A percentile compares a stretch with the other conserved stretches of the same genome.
Conservation (phyloP, 1,140 invertebrate species). For the Drosophila novamexicana region DNA sequence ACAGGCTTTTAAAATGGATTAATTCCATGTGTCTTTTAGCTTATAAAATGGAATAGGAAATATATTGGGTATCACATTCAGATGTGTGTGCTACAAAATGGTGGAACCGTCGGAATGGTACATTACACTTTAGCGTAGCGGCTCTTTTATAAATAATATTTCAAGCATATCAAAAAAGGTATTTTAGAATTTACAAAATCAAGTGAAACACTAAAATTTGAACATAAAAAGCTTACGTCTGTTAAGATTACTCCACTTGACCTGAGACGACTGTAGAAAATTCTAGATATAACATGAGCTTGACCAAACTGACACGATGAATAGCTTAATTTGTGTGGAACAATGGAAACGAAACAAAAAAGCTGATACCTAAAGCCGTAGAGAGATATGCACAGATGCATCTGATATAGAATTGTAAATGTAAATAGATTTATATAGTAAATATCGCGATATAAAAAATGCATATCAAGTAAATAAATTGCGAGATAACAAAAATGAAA, state of each 20-base stretch:
- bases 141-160: not conserved
- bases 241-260: too few species aligned
- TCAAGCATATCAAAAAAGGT: not conserved
- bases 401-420: too few species aligned
- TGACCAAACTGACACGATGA: too few species aligned
- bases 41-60: not conserved
- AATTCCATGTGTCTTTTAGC: not conserved
- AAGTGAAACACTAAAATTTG: too few species aligned
- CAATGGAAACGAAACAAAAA: too few species aligned
- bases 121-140: not conserved
- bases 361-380: too few species aligned
- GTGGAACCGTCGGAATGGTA: not conserved
- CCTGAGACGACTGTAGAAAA: too few species aligned
- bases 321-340: too few species aligned
- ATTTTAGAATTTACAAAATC: not conserved
- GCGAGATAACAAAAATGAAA: slow-evolving; percentile 65
- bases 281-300: too few species aligned
- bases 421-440: not conserved
- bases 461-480: slow-evolving; percentile 36
- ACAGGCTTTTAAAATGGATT: not conserved
- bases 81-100: not conserved
- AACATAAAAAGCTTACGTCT: too few species aligned
- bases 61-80: not conserved
- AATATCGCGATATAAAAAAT: slow-evolving; percentile 15
- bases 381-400: too few species aligned